These are phyloP conservation scores for Plutella xylostella DNA, from an alignment of 2,888 invertebrate species.

Conservation along the genomic window DNA sequence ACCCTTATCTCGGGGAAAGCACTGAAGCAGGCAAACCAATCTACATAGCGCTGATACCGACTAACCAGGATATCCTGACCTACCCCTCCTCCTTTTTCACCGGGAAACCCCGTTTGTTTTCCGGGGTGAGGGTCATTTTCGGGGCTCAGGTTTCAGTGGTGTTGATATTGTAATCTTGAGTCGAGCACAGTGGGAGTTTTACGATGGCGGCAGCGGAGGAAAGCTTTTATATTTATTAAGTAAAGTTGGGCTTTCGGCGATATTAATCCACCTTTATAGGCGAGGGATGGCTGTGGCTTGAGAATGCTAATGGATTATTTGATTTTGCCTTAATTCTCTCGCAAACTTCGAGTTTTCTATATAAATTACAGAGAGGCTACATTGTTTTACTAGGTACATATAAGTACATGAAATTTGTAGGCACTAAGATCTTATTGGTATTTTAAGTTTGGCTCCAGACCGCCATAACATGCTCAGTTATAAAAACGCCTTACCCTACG, in stretches of 20 bases:
- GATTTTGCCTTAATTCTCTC: too few relatives aligned
- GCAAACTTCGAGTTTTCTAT: too few relatives aligned
- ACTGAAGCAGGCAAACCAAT: conserved; percentile 36
- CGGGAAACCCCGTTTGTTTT: conserved; percentile 17
- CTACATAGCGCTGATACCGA: conserved; percentile 68
- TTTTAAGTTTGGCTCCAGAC: too few relatives aligned
- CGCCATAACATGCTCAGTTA: too few relatives aligned
- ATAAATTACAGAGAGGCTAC: too few relatives aligned
- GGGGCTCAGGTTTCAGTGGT: conserved; percentile 38
- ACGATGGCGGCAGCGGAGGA: conserved; percentile 52
- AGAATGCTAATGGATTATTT: conserved; percentile 13
- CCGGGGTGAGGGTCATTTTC: conserved; percentile 41
- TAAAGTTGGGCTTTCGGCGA: conserved; percentile 68
- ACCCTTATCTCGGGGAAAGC: conserved; percentile 64
- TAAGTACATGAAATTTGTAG: too few relatives aligned
- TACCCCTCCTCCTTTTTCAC: conserved; percentile 19
- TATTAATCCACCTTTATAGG: conserved; percentile 70
- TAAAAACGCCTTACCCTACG: too few relatives aligned
- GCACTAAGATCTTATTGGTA: too few relatives aligned
- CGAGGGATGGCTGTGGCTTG: conserved; percentile 52
- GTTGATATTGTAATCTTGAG: conserved; percentile 62
- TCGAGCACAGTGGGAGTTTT: conserved; percentile 63
- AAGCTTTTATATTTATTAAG: conserved; percentile 72
- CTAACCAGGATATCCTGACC: conserved; percentile 35
- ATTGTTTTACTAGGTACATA: not conserved